These are phyloP conservation scores for Spinus olivaceus DNA, from an alignment of 2,797 vertebrate genomes.

Conservation along the genomic window DNA sequence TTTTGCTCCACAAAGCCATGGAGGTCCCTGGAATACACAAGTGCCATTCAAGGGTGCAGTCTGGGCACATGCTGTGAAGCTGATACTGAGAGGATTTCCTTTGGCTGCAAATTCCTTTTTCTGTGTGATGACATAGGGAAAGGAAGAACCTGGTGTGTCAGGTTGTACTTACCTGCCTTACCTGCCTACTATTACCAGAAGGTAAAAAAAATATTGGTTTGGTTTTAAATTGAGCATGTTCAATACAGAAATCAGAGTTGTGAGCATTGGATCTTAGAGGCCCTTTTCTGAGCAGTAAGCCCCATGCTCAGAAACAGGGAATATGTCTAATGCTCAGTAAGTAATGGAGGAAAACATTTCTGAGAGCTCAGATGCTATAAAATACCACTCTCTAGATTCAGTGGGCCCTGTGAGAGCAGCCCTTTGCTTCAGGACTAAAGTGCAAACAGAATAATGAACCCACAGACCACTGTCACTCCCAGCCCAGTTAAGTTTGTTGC, in stretches of 20 bases:
- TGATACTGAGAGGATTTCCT: neutral
- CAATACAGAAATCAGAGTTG: neutral
- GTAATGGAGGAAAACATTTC: neutral
- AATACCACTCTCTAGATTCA: neutral
- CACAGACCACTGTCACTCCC: neutral
- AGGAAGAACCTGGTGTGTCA: neutral
- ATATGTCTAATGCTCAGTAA: neutral
- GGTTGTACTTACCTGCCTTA: neutral
- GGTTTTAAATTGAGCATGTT: neutral
- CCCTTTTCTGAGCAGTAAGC: neutral
- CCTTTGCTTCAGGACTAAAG: neutral
- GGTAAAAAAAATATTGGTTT: neutral
- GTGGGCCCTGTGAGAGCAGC: neutral
- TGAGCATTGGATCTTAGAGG: neutral
- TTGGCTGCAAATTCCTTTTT: neutral
- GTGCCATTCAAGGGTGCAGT: neutral
- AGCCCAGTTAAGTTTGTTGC: neutral
- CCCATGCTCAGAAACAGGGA: neutral
- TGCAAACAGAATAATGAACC: neutral
- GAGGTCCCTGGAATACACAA: neutral
- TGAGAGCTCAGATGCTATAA: neutral
- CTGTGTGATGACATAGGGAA: neutral
- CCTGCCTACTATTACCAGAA: neutral
- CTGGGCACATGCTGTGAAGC: neutral
- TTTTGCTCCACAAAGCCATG: neutral